phyloP scores from a whole-genome alignment of 1,140 invertebrate species.

The Galleria mellonella region DNA sequence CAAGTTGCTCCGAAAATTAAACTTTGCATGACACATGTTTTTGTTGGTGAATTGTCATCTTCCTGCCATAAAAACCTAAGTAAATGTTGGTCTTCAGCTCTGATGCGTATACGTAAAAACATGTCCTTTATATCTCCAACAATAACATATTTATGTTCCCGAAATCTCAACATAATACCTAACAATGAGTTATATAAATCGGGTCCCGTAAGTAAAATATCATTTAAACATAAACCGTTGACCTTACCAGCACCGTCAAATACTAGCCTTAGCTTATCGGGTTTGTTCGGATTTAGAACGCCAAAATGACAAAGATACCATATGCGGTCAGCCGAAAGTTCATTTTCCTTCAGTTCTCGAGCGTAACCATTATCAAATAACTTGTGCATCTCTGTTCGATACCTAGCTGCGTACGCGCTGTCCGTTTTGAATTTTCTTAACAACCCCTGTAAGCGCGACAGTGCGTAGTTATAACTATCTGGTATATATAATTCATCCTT shows the following conservation, averaged over 20 bases:
- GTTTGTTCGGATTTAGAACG: constrained; percentile 27
- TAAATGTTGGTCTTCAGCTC: constrained; percentile 22
- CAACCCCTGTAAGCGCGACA: background rate
- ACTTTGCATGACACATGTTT: constrained; percentile 10
- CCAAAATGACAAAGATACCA: constrained; percentile 45
- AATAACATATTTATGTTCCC: constrained; percentile 24
- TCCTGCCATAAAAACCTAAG: constrained; percentile 37
- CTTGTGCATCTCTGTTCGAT: background rate
- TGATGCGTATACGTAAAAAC: constrained; percentile 36
- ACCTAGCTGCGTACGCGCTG: background rate
- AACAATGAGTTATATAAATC: constrained; percentile 25
- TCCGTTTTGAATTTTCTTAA: background rate
- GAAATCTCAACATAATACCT: constrained; percentile 33
- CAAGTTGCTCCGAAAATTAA: constrained; percentile 21
- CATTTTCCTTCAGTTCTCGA: background rate
- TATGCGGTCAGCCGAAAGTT: background rate
- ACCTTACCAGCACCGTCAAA: constrained; percentile 26
- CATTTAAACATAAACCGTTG: constrained; percentile 23
- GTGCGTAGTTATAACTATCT: constrained; percentile 7
- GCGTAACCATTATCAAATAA: constrained; percentile 2
- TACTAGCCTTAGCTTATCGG: constrained; percentile 25
- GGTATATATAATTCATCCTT: constrained; percentile 10
- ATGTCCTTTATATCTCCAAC: constrained; percentile 38
- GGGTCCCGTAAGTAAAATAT: constrained; percentile 25
- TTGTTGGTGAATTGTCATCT: background rate